These are phyloP conservation scores for Salvelinus sp. DNA, from an alignment of 2,113 vertebrate genomes.

Conservation along the genomic window DNA sequence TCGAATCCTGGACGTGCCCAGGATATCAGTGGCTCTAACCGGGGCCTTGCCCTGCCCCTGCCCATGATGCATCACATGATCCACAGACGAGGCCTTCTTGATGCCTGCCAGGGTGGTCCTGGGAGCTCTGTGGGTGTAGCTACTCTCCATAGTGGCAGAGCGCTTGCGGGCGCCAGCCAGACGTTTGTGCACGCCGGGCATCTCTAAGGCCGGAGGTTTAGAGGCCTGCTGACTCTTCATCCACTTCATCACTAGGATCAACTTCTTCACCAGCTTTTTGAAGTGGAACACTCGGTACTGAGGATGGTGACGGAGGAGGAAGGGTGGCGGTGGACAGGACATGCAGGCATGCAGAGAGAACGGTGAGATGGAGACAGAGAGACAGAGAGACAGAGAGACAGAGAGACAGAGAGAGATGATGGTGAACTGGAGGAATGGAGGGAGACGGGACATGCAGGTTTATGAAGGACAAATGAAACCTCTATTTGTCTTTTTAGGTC, in stretches of 20 bases:
- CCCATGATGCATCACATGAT: constrained; percentile 15
- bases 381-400: constrained; percentile 36
- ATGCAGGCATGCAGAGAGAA: constrained; percentile 65
- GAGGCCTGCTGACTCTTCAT: constrained; percentile 58
- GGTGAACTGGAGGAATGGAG: constrained; percentile 47
- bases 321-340: constrained; percentile 28
- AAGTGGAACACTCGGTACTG: constrained; percentile 64
- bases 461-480: constrained; percentile 4
- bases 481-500: too few relatives aligned
- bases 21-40: constrained; percentile 39
- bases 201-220: constrained; percentile 50
- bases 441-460: constrained; percentile 18
- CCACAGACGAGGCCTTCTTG: constrained; percentile 55
- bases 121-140: constrained; percentile 46
- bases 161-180: constrained; percentile 49
- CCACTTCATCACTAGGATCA: constrained; percentile 65
- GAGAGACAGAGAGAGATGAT: constrained; percentile 47
- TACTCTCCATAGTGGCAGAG: constrained; percentile 45
- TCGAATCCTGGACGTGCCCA: constrained; percentile 46
- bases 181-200: constrained; percentile 43
- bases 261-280: constrained; percentile 65
- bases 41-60: constrained; percentile 44
- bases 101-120: constrained; percentile 42
- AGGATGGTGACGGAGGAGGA: constrained; percentile 8
- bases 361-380: constrained; percentile 31